Evolutionary conservation across 2,797 vertebrate genomes (phyloP).

Genomic region (Crocidura indochinensis): DNA sequence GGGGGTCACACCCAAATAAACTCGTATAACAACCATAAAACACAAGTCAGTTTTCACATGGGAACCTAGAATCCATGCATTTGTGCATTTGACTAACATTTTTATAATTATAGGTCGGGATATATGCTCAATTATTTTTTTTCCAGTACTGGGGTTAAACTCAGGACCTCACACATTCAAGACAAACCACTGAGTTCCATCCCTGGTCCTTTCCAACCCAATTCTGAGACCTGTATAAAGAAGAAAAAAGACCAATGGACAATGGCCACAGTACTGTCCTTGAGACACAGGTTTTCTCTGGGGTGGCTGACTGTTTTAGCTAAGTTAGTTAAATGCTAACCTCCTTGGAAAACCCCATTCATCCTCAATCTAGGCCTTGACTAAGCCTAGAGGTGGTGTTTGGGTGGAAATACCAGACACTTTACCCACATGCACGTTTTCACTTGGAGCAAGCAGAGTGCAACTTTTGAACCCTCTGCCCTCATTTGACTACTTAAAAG

Average conservation of each 20-base stretch:
- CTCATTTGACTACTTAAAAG: constrained; percentile 46
- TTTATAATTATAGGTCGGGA: constrained; percentile 17
- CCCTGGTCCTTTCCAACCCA: neutral
- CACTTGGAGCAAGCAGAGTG: constrained; percentile 31
- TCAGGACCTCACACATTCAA: too few species aligned
- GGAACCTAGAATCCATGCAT: neutral
- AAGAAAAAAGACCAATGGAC: too few species aligned
- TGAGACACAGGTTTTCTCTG: neutral
- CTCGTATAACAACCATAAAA: too few species aligned
- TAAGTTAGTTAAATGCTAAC: neutral
- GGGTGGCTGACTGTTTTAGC: constrained; percentile 35
- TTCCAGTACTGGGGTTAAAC: too few species aligned
- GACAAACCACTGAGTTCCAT: too few species aligned
- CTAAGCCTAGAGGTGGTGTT: constrained; percentile 1
- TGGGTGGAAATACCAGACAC: constrained; percentile 48
- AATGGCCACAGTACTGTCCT: neutral
- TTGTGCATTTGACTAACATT: neutral
- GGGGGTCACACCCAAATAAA: too few species aligned
- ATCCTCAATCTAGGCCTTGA: neutral
- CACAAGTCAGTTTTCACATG: constrained; percentile 7
- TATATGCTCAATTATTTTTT: too few species aligned
- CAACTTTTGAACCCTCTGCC: constrained; percentile 51
- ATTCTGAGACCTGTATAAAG: neutral
- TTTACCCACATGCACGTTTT: neutral
- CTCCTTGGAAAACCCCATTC: constrained; percentile 40